Conservation (phyloP, 2,888 invertebrate species). For the Drosophila picticornis region DNA sequence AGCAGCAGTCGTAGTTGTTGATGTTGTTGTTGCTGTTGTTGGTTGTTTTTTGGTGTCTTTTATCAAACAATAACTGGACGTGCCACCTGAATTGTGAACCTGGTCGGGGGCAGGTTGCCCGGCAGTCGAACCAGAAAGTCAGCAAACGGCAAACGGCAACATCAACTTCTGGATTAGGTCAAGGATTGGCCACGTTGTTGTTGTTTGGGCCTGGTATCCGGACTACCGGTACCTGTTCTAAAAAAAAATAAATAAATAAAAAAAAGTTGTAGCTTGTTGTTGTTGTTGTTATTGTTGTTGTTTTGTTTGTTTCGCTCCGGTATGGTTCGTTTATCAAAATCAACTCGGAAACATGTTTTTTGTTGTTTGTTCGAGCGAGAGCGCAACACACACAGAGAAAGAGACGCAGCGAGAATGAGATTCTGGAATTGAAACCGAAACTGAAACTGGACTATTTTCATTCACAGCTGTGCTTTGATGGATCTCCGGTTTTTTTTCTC, state of each 20-base stretch:
- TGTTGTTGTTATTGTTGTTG: slow-evolving; percentile 50
- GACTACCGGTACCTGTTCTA: slow-evolving; percentile 82
- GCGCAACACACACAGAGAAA: background rate
- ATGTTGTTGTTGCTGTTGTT: slow-evolving; percentile 3
- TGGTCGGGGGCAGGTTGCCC: slow-evolving; percentile 56
- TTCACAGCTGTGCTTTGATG: slow-evolving; percentile 31
- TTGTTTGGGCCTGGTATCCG: slow-evolving; percentile 54
- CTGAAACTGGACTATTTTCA: slow-evolving; percentile 41
- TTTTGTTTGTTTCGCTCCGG: slow-evolving; percentile 54
- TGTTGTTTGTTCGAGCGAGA: background rate
- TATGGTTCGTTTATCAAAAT: slow-evolving; percentile 32
- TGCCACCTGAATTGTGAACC: slow-evolving; percentile 71
- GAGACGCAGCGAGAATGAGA: slow-evolving; percentile 9
- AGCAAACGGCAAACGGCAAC: slow-evolving; percentile 45
- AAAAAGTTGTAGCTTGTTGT: slow-evolving; percentile 54
- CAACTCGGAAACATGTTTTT: slow-evolving; percentile 52
- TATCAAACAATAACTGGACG: slow-evolving; percentile 66
- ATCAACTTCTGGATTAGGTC: slow-evolving; percentile 83
- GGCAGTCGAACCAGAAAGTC: slow-evolving; percentile 74
- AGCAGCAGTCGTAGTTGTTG: slow-evolving; percentile 31
- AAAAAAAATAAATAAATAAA: slow-evolving; percentile 40
- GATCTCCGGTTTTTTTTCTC: slow-evolving; percentile 12
- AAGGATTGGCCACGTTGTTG: slow-evolving; percentile 77
- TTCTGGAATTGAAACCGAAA: slow-evolving; percentile 48
- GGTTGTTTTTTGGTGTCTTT: slow-evolving; percentile 49